A percentile compares a stretch with the other conserved stretches of the same genome.
These are phyloP conservation scores for Anoplophora glabripennis DNA, from an alignment of 1,140 invertebrate species.

Conservation along the genomic window DNA sequence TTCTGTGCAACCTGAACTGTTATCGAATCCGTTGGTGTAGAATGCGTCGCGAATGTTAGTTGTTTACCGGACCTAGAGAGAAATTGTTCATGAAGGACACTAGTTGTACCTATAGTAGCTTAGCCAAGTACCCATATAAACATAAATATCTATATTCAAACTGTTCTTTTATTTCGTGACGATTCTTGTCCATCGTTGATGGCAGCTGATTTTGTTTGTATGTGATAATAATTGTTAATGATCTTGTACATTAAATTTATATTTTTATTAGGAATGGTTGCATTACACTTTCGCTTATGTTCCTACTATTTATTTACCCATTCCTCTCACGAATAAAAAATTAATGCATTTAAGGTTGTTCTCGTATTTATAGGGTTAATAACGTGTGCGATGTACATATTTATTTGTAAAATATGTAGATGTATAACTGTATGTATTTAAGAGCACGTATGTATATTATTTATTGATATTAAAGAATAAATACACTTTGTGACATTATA, in stretches of 20 bases:
- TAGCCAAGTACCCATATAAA: conserved; percentile 1
- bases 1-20: conserved; percentile 12
- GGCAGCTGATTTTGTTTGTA: conserved; percentile 23
- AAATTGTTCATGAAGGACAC: no score
- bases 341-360: conserved; percentile 7
- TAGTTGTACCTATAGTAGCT: not conserved
- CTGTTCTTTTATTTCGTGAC: conserved; percentile 11
- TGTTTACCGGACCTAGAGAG: not conserved
- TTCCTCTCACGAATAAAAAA: not conserved
- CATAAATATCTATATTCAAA: not conserved
- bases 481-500: conserved; percentile 19
- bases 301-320: no score
- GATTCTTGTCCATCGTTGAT: conserved; percentile 15
- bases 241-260: conserved; percentile 14
- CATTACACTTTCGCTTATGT: no score
- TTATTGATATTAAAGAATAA: conserved; percentile 34
- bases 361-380: conserved; percentile 12
- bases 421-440: conserved; percentile 36
- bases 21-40: conserved; percentile 1
- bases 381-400: conserved; percentile 34
- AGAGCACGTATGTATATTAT: conserved; percentile 41
- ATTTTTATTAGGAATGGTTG: conserved; percentile 6
- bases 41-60: conserved; percentile 5
- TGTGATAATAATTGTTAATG: conserved; percentile 19
- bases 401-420: conserved; percentile 36